Percentiles rank a stretch among this genome's conserved stretches.
Conservation (phyloP, 2,113 vertebrate genomes). For the Alethe castanea region DNA sequence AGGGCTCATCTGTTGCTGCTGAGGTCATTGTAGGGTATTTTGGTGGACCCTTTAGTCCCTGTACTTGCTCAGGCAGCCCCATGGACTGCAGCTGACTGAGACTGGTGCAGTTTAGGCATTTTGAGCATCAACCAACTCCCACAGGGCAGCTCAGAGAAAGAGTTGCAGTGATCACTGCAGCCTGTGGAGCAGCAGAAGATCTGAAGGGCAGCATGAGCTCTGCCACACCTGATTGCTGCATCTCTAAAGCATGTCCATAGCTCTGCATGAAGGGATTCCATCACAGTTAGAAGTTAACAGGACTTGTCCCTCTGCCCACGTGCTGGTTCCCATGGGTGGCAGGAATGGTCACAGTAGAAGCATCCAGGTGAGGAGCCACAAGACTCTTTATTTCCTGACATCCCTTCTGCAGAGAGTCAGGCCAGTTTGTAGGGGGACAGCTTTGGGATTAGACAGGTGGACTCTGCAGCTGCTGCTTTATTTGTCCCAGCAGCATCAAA, state of each 20-base stretch:
- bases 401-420: background rate
- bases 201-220: background rate
- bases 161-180: background rate
- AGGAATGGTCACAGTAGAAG: background rate
- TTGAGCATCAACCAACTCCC: background rate
- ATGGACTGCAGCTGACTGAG: background rate
- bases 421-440: background rate
- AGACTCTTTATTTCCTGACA: background rate
- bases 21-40: background rate
- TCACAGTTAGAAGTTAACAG: background rate
- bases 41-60: background rate
- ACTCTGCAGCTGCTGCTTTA: background rate
- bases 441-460: background rate
- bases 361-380: background rate
- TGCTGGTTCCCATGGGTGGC: background rate
- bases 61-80: background rate
- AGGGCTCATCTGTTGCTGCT: background rate
- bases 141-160: background rate
- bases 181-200: background rate
- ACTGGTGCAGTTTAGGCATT: background rate
- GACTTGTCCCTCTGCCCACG: accelerated
- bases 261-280: background rate
- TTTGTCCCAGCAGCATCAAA: background rate
- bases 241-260: background rate
- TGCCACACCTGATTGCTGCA: background rate